Conservation (phyloP, 2,888 invertebrate species). For the Rhaphigaster nebulosa region DNA sequence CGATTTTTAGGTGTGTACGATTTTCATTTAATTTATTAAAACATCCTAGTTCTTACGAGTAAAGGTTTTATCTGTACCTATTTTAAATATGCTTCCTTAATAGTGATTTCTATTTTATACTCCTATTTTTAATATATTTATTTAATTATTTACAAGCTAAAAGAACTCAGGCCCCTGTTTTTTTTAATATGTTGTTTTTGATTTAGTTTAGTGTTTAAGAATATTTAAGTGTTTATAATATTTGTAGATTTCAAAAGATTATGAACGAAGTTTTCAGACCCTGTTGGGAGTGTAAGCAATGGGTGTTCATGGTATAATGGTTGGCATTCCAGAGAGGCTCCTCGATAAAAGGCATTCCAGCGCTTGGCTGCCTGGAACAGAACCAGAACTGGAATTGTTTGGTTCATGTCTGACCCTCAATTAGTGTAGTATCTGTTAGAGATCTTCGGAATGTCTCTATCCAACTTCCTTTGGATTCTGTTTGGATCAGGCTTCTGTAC, state of each 20-base stretch:
- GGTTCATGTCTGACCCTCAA: slow-evolving; percentile 13
- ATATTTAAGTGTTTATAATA: too few species aligned
- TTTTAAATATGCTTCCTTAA: too few species aligned
- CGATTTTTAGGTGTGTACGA: too few species aligned
- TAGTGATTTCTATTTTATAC: too few species aligned
- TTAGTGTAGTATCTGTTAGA: neutral
- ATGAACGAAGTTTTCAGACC: neutral
- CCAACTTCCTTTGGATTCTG: neutral
- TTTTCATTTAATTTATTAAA: too few species aligned
- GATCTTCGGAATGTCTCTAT: neutral
- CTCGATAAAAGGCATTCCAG: slow-evolving; percentile 7
- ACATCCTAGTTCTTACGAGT: too few species aligned
- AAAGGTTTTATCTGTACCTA: too few species aligned
- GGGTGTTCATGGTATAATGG: neutral
- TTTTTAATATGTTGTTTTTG: too few species aligned
- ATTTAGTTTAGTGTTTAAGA: too few species aligned
- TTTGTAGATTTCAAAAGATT: neutral
- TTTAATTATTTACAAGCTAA: too few species aligned
- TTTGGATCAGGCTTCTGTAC: neutral
- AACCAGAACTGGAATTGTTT: neutral
- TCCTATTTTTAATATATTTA: too few species aligned
- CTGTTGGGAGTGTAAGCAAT: neutral
- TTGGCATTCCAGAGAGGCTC: slow-evolving; percentile 14
- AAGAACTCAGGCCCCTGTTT: too few species aligned
- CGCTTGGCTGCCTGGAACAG: neutral